Base-by-base conservation (phyloP, 2,113 vertebrate species). In the Chrysemys picta region DNA sequence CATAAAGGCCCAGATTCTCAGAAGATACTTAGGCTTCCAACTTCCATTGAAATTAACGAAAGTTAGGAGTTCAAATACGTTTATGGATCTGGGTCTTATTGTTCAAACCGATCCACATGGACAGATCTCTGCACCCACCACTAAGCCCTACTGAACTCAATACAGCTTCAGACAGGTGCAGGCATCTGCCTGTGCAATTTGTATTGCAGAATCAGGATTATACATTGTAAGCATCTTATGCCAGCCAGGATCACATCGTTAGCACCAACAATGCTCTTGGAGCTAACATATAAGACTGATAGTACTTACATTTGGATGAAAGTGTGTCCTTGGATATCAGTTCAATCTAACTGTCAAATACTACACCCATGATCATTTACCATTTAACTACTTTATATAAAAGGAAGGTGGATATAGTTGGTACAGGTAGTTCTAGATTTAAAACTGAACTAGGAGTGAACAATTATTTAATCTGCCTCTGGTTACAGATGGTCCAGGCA, bases 251-350 rank as follows among this genome's bases (percentile, higher is more conserved):
- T 75, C 1, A 4, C 1, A 16, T 5, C 10, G 88, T 72, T 62
- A 87, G 0, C 9, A 25, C 5, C 14, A 56, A 78, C 87, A 25
- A 29, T 38, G 3, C 1, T 75, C 24, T 1, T 50, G 38, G 35
- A 35, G 69, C 22, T 50, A 13, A 35, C 6, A 85, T 75, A 42
- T 4, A 42, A 50, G 16, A 57, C 0, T 50, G 45, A 22, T 29
- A 10, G 57, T 5, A 22, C 10, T 62, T 62, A 35, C 13, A 35
- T 4, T 35, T 14, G 62, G 62, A 65, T n/a, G 87, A 95, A 90
- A 0, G 0, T 42, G 79, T 3, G 0, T 1, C 8, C 1, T 8
- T 10, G 29, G 29, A 75, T 11, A 83, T 0, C 1, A 1, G 13
- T 22, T 53, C n/a, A 10, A 82, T 16, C 0, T 0, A 81, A 6